phyloP scores from a whole-genome alignment of 23 tunicate species.

The Pegea sp. region DNA sequence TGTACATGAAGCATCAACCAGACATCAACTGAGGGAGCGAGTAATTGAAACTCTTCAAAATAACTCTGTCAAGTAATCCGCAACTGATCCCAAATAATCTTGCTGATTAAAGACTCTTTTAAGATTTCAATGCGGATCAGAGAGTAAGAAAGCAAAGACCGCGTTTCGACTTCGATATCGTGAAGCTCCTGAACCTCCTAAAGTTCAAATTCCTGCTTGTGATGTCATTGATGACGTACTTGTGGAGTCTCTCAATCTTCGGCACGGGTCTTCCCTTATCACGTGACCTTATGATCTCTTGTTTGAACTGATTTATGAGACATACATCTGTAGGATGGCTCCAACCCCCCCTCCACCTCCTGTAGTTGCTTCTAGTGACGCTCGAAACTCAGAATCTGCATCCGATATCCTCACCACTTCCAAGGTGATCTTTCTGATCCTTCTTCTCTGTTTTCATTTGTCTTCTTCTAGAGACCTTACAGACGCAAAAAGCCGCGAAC shows the following conservation, averaged over 20 bases:
- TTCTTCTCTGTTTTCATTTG: no score
- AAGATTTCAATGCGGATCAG: slow-evolving; percentile 77
- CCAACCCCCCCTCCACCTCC: no score
- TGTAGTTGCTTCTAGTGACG: no score
- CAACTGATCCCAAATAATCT: no score
- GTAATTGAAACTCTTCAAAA: slow-evolving; percentile 57
- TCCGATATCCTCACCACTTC: no score
- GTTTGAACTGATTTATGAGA: not conserved
- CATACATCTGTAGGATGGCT: no score
- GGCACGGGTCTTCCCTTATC: slow-evolving; percentile 46
- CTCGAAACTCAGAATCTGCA: no score
- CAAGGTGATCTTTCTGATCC: no score
- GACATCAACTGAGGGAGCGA: slow-evolving; percentile 46
- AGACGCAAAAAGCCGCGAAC: no score
- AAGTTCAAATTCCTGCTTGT: slow-evolving; percentile 28
- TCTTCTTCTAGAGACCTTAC: no score
- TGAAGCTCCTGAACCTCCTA: slow-evolving; percentile 69
- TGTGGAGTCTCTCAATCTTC: slow-evolving; percentile 42
- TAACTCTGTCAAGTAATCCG: slow-evolving; percentile 1
- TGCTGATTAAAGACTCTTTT: not conserved
- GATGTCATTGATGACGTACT: slow-evolving; percentile 44
- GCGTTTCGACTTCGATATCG: slow-evolving; percentile 55
- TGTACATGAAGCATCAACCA: slow-evolving; percentile 66
- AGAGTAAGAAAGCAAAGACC: slow-evolving; percentile 46
- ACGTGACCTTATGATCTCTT: slow-evolving; percentile 6